Conservation (phyloP, 2,797 vertebrate genomes). For the Toxotes lorentzi region DNA sequence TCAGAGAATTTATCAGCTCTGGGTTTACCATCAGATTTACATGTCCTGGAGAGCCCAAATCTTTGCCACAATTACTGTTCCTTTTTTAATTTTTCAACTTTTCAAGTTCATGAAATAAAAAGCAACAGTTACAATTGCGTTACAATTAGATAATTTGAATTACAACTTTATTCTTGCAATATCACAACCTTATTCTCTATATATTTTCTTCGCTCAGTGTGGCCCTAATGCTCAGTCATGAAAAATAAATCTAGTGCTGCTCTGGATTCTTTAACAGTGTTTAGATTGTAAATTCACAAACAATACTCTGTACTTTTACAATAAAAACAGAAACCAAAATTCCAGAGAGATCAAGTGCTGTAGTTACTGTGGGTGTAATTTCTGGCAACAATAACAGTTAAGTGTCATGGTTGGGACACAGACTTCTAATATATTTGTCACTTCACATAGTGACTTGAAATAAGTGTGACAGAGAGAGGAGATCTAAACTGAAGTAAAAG, state of each 20-base stretch:
- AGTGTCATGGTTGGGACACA: constrained; percentile 31
- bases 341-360: not conserved
- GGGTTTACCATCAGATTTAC: too few species aligned
- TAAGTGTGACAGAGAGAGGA: constrained; percentile 37
- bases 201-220: too few species aligned
- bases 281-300: not conserved
- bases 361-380: constrained; percentile 23
- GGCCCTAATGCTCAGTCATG: not conserved
- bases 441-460: constrained; percentile 29
- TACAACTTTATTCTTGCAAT: too few species aligned
- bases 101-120: too few species aligned
- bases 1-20: too few species aligned
- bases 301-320: not conserved
- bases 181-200: not conserved
- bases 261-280: not conserved
- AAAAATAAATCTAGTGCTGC: not conserved
- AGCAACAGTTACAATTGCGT: too few species aligned
- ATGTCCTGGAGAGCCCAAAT: too few species aligned
- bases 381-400: constrained; percentile 35
- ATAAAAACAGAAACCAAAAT: not conserved
- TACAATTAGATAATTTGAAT: too few species aligned
- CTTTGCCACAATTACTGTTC: too few species aligned
- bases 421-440: constrained; percentile 28
- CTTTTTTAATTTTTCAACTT: too few species aligned
- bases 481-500: constrained; percentile 45